phyloP scores from a whole-genome alignment of 2,797 vertebrate species.

The Pterois miles region DNA sequence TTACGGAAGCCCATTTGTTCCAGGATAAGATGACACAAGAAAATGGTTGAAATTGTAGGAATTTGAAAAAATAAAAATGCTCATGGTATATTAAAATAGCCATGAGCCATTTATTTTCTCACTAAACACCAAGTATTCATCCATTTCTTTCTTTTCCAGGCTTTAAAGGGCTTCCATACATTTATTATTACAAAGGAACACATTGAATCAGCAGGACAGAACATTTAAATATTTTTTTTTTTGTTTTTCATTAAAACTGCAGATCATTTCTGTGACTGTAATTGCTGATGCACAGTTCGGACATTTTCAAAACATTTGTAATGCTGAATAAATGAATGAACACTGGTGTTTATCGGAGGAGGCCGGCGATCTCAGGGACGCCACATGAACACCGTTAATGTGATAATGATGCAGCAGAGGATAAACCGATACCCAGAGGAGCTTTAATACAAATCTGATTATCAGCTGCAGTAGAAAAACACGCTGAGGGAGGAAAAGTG shows the following conservation, averaged over 20 bases:
- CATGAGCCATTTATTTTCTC: no score
- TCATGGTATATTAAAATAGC: not conserved
- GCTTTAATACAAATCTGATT: slow-evolving; percentile 13
- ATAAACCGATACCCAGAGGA: slow-evolving; percentile 13
- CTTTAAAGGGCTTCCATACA: not conserved
- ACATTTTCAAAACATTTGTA: not conserved
- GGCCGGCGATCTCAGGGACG: not conserved
- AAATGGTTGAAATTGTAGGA: not conserved
- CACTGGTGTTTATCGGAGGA: not conserved
- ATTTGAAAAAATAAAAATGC: not conserved
- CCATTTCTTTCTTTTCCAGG: not conserved
- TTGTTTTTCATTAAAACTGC: not conserved
- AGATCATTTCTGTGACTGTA: not conserved
- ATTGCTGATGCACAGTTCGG: not conserved
- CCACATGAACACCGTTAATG: not conserved
- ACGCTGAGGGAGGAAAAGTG: not conserved
- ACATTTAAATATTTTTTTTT: not conserved
- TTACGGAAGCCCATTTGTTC: no score
- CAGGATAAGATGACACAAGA: not conserved
- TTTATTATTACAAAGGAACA: not conserved
- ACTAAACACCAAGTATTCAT: no score
- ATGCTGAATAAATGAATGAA: not conserved
- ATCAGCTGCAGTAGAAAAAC: slow-evolving; percentile 33
- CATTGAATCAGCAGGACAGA: not conserved
- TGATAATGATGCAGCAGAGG: slow-evolving; percentile 13